A percentile compares a stretch with the other conserved stretches of the same genome.
Conservation (phyloP, 92 coral and sea anemone genomes). For the Palythoa grandiflora region DNA sequence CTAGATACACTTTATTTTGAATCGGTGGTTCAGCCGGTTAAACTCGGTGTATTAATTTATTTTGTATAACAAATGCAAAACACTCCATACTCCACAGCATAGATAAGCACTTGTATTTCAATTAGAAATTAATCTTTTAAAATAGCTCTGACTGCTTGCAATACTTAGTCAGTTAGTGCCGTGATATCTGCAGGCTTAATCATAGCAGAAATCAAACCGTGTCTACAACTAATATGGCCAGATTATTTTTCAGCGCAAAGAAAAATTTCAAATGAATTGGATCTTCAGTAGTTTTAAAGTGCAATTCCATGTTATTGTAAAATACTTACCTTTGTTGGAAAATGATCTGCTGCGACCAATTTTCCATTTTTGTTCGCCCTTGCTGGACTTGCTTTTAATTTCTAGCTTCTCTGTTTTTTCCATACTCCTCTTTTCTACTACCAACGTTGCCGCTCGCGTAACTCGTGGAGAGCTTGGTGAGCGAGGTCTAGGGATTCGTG, state of each 20-base stretch:
- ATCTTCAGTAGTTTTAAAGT: not conserved
- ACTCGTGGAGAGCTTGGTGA: slow-evolving; percentile 67
- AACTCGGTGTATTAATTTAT: too few relatives aligned
- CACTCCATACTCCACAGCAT: too few relatives aligned
- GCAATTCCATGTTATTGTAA: not conserved
- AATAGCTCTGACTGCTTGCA: too few relatives aligned
- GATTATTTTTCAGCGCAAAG: not conserved
- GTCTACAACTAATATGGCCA: not conserved
- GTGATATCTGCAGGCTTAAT: too few relatives aligned
- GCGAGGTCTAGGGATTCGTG: slow-evolving; percentile 82
- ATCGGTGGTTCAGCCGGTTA: too few relatives aligned
- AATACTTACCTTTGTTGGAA: slow-evolving; percentile 72
- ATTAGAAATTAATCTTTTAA: too few relatives aligned
- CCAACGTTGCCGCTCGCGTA: slow-evolving; percentile 66
- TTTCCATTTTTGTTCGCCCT: slow-evolving; percentile 40
- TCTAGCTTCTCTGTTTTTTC: slow-evolving; percentile 73
- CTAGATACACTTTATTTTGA: too few relatives aligned
- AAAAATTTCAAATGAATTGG: not conserved
- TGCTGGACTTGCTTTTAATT: slow-evolving; percentile 49
- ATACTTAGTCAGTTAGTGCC: too few relatives aligned
- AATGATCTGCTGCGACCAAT: slow-evolving; percentile 97
- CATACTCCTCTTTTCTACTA: slow-evolving; percentile 67
- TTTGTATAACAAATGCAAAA: too few relatives aligned
- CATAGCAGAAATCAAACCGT: too few relatives aligned
- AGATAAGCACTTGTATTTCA: too few relatives aligned